Evolutionary conservation across 2,113 vertebrate species (phyloP), one percentile per base, ranked within the genome.

Genomic region (Lepisosteus osseus): DNA sequence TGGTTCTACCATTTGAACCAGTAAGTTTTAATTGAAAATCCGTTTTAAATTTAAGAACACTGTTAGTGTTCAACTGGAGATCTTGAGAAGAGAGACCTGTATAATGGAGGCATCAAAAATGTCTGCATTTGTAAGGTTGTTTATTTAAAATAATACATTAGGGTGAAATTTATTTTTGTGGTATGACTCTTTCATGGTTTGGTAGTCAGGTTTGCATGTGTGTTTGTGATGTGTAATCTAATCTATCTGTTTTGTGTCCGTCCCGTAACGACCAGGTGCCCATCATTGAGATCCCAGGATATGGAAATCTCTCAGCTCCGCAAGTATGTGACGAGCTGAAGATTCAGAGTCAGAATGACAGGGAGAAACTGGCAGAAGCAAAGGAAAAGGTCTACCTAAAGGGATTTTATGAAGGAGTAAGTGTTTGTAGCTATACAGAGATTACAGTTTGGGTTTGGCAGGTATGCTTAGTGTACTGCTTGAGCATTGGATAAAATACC

Each of bases 341-440:
- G 91, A 95, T 99, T 79, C 95, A 98, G 87, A 99, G 97, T 85
- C 97, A 99, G 87, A 99, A 99, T 65, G 97, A 99, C 85, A 88
- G 89, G 72, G 97, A 99, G 78, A 98, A 98, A 80, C 94, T 99
- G 81, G 86, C 85, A 12, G 96, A 98, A 86, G 97, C 97, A 77
- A 99, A 98, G 73, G 97, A 99, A 81, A 96, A 84, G 75, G 84
- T 97, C 51, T 99, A 99, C 82, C 86, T 99, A 59, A 98, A 95
- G 81, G 97, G 93, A 65, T 99, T 99, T 87, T 99, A 99, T 83
- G 97, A 99, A 66, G 97, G 97, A 78, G 97, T 99, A 87, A 95
- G 95, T 89, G 66, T 62, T 14, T 15, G 14, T 47, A 7, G 4
- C 59, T 54, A 4, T 41, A 61, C 14, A 8, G 29, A 29, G 29